These are phyloP conservation scores for Geopemphigus sp. DNA, from an alignment of 1,140 invertebrate genomes.

Conservation along the genomic window DNA sequence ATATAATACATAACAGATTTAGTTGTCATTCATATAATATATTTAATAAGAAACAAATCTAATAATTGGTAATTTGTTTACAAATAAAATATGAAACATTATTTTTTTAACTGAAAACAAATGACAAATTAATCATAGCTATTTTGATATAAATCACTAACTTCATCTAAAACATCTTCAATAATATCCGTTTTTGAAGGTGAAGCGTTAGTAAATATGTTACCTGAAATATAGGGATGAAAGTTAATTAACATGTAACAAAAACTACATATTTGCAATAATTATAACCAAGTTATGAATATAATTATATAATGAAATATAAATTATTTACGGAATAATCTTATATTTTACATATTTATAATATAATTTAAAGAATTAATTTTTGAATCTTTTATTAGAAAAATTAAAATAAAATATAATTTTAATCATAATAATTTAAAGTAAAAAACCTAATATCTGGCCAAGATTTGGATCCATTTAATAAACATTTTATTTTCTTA, in stretches of 20 bases:
- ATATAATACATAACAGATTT: conserved; percentile 12
- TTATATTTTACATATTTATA: too few species aligned
- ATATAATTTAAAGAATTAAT: too few species aligned
- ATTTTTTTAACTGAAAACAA: not conserved
- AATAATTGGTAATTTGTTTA: conserved; percentile 16
- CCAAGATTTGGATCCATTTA: too few species aligned
- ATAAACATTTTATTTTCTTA: too few species aligned
- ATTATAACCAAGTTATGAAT: too few species aligned
- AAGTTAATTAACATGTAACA: not conserved
- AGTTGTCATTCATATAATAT: not conserved
- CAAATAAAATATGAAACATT: not conserved
- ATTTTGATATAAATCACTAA: conserved; percentile 39
- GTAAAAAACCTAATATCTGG: too few species aligned
- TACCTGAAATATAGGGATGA: conserved; percentile 2
- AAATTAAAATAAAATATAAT: too few species aligned
- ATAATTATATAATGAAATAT: too few species aligned
- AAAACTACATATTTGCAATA: not conserved
- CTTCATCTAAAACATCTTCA: conserved; percentile 43
- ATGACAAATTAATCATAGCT: conserved; percentile 16
- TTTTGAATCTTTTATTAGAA: too few species aligned
- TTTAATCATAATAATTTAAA: too few species aligned
- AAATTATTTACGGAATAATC: too few species aligned
- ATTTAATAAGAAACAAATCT: conserved; percentile 2
- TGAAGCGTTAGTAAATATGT: conserved; percentile 40
- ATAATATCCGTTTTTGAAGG: conserved; percentile 33